phyloP scores from a whole-genome alignment of 1,140 invertebrate species.

The Leptinotarsa defecta region DNA sequence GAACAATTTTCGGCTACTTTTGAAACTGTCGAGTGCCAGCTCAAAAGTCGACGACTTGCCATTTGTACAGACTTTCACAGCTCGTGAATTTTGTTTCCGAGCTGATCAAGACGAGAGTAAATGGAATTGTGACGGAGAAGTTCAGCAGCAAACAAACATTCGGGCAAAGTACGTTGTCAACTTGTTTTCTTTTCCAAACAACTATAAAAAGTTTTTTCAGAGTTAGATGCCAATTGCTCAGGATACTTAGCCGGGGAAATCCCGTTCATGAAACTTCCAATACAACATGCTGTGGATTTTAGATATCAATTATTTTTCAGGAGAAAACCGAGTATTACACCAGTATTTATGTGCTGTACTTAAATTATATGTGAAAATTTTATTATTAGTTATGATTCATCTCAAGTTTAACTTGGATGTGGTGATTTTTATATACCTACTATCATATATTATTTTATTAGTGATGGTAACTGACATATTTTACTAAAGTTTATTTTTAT shows the following conservation, averaged over 20 bases:
- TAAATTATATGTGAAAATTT: not conserved
- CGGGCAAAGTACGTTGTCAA: slow-evolving; percentile 66
- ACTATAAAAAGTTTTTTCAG: slow-evolving; percentile 49
- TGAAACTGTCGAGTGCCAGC: slow-evolving; percentile 64
- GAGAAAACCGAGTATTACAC: slow-evolving; percentile 17
- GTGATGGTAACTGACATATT: not conserved
- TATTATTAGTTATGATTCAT: not conserved
- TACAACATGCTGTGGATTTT: slow-evolving; percentile 42
- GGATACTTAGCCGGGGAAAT: slow-evolving; percentile 51
- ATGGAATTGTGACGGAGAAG: slow-evolving; percentile 89
- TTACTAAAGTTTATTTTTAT: slow-evolving; percentile 1
- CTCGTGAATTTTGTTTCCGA: slow-evolving; percentile 74
- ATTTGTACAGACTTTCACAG: slow-evolving; percentile 78
- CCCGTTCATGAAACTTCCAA: slow-evolving; percentile 33
- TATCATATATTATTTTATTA: not conserved
- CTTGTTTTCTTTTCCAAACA: not conserved
- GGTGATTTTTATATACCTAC: not conserved
- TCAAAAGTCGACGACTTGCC: slow-evolving; percentile 68
- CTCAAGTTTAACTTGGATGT: too few relatives aligned
- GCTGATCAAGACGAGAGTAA: slow-evolving; percentile 63
- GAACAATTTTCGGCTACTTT: slow-evolving; percentile 73
- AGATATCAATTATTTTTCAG: slow-evolving; percentile 11
- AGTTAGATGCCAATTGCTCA: slow-evolving; percentile 56
- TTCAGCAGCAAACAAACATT: slow-evolving; percentile 70
- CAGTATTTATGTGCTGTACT: slow-evolving; percentile 27